Conservation (phyloP, 1,140 invertebrate species). For the Hydropsyche tenuis region DNA sequence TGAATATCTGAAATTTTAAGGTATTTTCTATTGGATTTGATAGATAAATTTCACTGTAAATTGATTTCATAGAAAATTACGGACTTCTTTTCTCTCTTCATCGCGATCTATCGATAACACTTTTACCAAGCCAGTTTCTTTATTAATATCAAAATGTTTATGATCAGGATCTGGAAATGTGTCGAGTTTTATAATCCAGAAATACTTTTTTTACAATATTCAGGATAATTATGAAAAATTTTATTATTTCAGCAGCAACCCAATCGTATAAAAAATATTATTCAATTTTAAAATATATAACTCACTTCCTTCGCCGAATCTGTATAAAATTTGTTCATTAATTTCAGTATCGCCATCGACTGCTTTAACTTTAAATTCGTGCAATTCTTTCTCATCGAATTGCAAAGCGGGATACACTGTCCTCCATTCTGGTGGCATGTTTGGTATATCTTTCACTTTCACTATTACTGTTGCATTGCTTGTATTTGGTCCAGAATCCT, state of each 20-base stretch:
- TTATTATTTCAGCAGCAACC: no score
- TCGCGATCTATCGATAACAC: constrained; percentile 64
- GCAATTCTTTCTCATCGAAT: constrained; percentile 60
- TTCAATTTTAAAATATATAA: no score
- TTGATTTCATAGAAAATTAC: background rate
- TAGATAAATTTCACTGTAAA: no score
- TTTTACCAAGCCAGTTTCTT: constrained; percentile 55
- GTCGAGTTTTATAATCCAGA: no score
- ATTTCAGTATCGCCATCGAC: constrained; percentile 66
- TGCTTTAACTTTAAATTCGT: constrained; percentile 57
- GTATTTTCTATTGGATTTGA: no score
- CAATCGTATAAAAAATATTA: no score
- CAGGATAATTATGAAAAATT: no score
- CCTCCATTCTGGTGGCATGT: constrained; percentile 62
- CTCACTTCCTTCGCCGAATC: constrained; percentile 49
- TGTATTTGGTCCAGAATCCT: constrained; percentile 60
- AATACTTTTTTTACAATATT: no score
- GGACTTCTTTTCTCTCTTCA: constrained; percentile 58
- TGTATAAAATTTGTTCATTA: constrained; percentile 61
- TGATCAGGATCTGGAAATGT: no score
- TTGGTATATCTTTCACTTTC: constrained; percentile 63
- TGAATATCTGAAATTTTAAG: constrained; percentile 52
- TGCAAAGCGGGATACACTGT: constrained; percentile 61
- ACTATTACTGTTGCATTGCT: constrained; percentile 60
- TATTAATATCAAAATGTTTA: no score